Conservation (phyloP, 2,113 vertebrate species). For the Notiomystis cincta region DNA sequence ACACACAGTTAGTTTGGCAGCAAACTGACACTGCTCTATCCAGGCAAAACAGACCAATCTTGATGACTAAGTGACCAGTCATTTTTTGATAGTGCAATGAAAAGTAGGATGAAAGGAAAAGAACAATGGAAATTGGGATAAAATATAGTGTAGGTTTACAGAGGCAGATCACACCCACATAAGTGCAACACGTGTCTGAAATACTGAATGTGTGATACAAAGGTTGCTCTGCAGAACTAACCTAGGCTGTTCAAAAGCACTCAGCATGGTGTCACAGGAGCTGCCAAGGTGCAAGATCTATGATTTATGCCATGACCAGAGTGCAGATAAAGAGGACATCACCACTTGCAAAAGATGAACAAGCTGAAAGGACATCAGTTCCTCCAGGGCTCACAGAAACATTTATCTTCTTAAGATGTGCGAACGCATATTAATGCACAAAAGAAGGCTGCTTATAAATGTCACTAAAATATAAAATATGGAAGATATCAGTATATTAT, state of each 20-base stretch:
- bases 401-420: background rate
- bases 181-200: background rate
- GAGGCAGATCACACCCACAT: rapidly evolving
- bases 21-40: background rate
- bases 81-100: background rate
- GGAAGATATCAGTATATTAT: background rate
- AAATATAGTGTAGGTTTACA: background rate
- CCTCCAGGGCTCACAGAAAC: background rate
- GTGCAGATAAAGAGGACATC: background rate
- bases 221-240: background rate
- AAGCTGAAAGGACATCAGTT: background rate
- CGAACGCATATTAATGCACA: background rate
- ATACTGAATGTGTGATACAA: background rate
- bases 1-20: background rate
- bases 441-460: background rate
- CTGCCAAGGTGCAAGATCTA: background rate
- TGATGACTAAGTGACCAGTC: rapidly evolving
- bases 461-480: background rate
- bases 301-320: background rate
- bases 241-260: background rate
- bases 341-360: background rate
- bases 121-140: background rate
- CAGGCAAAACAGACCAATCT: background rate
- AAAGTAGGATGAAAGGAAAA: background rate
- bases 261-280: background rate